phyloP scores from a whole-genome alignment of 2,113 vertebrate genomes.

The Coturnix japonica region DNA sequence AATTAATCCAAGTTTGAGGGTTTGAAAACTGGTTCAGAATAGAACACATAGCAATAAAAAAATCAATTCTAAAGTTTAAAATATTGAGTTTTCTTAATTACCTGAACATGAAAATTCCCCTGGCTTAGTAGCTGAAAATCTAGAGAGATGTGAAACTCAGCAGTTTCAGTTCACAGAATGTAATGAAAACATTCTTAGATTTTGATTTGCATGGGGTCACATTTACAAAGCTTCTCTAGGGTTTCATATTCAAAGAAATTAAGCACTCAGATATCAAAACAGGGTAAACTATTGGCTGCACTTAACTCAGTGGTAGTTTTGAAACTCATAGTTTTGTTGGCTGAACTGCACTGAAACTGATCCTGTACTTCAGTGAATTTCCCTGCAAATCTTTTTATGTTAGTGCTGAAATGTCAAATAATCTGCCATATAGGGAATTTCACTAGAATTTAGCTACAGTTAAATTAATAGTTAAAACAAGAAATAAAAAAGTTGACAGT shows the following conservation, averaged over 20 bases:
- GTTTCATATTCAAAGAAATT: slow-evolving; percentile 43
- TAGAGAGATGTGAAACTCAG: slow-evolving; percentile 65
- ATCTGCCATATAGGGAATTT: not conserved
- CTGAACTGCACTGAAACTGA: slow-evolving; percentile 27
- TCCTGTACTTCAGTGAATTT: not conserved
- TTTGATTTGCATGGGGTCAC: slow-evolving; percentile 62
- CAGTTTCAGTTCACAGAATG: slow-evolving; percentile 52
- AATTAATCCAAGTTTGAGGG: not conserved
- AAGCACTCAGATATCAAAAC: not conserved
- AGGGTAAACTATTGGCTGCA: not conserved
- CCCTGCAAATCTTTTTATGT: not conserved
- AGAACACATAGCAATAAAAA: not conserved
- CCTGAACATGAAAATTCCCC: slow-evolving; percentile 22
- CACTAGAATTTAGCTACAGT: not conserved
- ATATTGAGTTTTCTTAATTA: not conserved
- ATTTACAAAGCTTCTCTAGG: slow-evolving; percentile 27
- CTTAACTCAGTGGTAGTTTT: not conserved
- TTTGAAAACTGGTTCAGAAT: not conserved
- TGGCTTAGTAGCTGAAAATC: not conserved
- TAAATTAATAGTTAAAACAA: slow-evolving; percentile 41
- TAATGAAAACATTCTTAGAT: slow-evolving; percentile 47
- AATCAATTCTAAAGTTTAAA: not conserved
- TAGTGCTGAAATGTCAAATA: slow-evolving; percentile 30
- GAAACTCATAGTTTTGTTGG: slow-evolving; percentile 5
- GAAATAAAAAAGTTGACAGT: slow-evolving; percentile 20